These are phyloP conservation scores for Okamejei kenojei DNA, from an alignment of 2,797 vertebrate genomes.

Conservation along the genomic window DNA sequence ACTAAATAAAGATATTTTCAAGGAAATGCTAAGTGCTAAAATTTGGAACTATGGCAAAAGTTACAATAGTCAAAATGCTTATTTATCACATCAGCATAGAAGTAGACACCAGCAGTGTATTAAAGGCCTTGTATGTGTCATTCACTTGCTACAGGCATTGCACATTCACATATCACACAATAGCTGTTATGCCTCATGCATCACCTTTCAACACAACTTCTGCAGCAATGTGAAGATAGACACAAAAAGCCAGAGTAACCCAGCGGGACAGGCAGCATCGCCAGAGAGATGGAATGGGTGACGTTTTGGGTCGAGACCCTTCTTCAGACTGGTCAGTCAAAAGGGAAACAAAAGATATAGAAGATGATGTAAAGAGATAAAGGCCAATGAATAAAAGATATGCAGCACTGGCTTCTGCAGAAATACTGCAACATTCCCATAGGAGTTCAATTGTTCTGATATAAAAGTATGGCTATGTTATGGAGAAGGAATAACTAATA, in stretches of 20 bases:
- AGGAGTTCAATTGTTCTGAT: background rate
- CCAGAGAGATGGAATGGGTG: no score
- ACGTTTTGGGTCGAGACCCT: no score
- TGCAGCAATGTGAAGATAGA: background rate
- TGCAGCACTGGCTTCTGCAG: background rate
- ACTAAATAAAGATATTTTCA: background rate
- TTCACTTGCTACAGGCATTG: background rate
- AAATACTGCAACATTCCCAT: background rate
- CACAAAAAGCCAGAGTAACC: no score
- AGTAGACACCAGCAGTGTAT: background rate
- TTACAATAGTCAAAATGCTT: background rate
- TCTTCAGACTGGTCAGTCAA: no score
- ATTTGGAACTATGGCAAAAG: background rate
- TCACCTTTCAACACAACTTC: background rate
- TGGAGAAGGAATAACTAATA: background rate
- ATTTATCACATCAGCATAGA: background rate
- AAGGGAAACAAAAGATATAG: no score
- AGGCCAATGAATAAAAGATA: no score
- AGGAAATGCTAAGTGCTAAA: background rate
- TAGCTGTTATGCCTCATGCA: background rate
- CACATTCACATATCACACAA: background rate
- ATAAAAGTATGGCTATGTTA: background rate
- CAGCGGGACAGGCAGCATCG: no score
- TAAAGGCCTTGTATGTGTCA: background rate
- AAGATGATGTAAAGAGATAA: no score